Evolutionary conservation across 2,888 invertebrate species (phyloP).

Genomic region (Troides helena): DNA sequence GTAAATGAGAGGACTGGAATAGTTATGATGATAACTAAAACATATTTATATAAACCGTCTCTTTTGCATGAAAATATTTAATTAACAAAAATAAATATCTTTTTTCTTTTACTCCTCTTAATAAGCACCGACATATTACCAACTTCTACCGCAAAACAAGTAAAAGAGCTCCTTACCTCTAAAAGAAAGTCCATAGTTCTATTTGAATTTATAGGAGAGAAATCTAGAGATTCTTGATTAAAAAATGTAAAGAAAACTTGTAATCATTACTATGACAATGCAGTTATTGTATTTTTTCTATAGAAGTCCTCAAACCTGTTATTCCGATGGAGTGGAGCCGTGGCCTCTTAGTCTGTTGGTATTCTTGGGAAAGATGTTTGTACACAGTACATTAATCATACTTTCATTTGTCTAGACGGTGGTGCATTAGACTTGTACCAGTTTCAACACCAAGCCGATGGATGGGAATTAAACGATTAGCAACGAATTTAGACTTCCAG

Average conservation of each 20-base stretch:
- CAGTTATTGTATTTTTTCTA: constrained; percentile 30
- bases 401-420: constrained; percentile 31
- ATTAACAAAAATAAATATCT: no score
- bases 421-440: constrained; percentile 20
- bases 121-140: no score
- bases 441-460: constrained; percentile 22
- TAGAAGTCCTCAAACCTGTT: constrained; percentile 37
- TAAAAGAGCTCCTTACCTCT: no score
- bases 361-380: constrained; percentile 26
- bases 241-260: not conserved
- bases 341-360: constrained; percentile 19
- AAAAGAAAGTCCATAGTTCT: no score
- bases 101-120: no score
- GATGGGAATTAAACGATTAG: constrained; percentile 25
- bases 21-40: no score
- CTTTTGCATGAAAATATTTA: no score
- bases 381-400: constrained; percentile 28
- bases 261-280: constrained; percentile 19
- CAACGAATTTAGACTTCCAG: constrained; percentile 12
- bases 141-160: no score
- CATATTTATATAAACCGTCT: no score
- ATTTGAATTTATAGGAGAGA: no score
- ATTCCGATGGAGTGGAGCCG: constrained; percentile 29
- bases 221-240: no score
- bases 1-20: no score